Percentiles rank a stretch among this genome's conserved stretches.
phyloP scores from a whole-genome alignment of 2,888 invertebrate species.

The Melanchra persicariae region DNA sequence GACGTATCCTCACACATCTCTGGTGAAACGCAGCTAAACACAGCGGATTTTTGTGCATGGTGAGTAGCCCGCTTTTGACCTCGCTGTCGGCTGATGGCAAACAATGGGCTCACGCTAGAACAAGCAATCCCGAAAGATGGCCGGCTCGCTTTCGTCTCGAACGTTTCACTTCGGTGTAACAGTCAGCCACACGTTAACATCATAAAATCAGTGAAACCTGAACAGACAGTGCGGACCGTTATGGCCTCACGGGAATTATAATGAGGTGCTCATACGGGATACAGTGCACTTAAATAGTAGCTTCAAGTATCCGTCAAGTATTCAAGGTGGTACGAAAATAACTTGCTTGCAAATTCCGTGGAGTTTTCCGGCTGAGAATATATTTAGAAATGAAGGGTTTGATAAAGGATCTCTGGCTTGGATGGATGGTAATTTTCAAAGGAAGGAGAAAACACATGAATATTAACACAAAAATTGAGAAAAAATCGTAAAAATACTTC shows the following conservation, averaged over 20 bases:
- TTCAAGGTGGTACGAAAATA: slow-evolving; percentile 17
- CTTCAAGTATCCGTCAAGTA: slow-evolving; percentile 28
- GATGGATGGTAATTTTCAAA: neutral
- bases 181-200: slow-evolving; percentile 53
- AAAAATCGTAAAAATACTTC: no score
- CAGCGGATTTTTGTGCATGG: no score
- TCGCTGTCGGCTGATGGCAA: no score
- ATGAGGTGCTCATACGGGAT: slow-evolving; percentile 72
- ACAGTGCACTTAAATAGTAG: slow-evolving; percentile 26
- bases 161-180: slow-evolving; percentile 64
- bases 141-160: neutral
- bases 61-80: no score
- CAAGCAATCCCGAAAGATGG: no score
- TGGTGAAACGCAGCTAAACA: no score
- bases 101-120: no score
- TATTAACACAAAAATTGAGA: no score
- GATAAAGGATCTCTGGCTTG: neutral
- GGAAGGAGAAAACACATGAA: no score
- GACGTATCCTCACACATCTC: no score
- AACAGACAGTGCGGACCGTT: slow-evolving; percentile 73
- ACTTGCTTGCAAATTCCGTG: neutral
- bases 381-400: neutral
- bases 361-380: neutral
- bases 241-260: slow-evolving; percentile 76
- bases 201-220: slow-evolving; percentile 79